Evolutionary conservation across 2,797 vertebrate species (phyloP).

Genomic region (Spea hammondii): DNA sequence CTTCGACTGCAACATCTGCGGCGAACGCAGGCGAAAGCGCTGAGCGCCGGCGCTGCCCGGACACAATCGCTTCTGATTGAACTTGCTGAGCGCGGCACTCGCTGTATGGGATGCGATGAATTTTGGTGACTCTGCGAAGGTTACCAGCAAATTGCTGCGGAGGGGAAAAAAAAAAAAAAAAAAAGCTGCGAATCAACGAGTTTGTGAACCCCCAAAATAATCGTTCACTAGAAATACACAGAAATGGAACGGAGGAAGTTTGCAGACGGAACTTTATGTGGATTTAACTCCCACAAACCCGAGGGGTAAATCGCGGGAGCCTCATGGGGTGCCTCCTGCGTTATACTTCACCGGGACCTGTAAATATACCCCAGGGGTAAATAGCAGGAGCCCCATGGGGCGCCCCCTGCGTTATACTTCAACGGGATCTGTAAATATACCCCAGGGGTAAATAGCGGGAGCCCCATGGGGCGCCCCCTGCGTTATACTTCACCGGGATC

Average conservation of each 20-base stretch:
- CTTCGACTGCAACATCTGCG: conserved; percentile 43
- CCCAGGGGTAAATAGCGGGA: too few relatives aligned
- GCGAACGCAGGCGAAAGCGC: not conserved
- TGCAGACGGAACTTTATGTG: not conserved
- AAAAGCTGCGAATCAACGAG: not conserved
- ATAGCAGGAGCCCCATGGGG: too few relatives aligned
- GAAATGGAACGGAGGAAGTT: not conserved
- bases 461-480: too few relatives aligned
- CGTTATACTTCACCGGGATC: too few relatives aligned
- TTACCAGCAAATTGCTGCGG: conserved; percentile 1
- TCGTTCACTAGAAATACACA: not conserved
- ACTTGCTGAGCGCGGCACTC: conserved; percentile 36
- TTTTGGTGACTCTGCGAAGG: conserved; percentile 20
- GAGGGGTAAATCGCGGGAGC: too few relatives aligned
- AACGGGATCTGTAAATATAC: too few relatives aligned
- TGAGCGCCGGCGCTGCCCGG: conserved; percentile 14
- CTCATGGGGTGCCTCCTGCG: too few relatives aligned
- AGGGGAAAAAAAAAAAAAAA: conserved; percentile 31
- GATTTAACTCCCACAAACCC: not conserved
- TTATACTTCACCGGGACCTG: too few relatives aligned
- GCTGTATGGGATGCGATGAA: conserved; percentile 16
- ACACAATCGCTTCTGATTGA: conserved; percentile 50
- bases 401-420: too few relatives aligned
- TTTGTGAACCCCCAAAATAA: not conserved
- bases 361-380: too few relatives aligned